phyloP scores from a whole-genome alignment of 2,888 invertebrate species.

The Synergus gifuensis region DNA sequence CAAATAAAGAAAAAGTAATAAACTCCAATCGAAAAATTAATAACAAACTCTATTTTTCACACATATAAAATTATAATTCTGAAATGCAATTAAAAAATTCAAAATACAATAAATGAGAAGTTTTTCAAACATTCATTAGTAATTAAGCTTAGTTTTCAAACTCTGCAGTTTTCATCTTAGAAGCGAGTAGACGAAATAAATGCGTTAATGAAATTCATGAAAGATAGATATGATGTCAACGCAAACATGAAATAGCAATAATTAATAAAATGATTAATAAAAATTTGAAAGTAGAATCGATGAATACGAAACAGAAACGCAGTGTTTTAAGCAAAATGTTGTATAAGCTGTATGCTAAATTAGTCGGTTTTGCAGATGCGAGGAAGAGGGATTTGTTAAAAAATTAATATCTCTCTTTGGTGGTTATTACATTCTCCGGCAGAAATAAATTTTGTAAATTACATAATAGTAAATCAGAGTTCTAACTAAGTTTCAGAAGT shows the following conservation, averaged over 20 bases:
- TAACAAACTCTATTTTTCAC: not conserved
- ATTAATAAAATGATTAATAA: not conserved
- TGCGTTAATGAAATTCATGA: slow-evolving; percentile 15
- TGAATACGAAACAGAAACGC: slow-evolving; percentile 15
- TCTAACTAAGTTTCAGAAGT: not conserved
- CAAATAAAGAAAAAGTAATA: not conserved
- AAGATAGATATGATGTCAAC: not conserved
- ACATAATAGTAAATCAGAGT: not conserved
- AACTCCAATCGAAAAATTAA: not conserved
- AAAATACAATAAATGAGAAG: not conserved
- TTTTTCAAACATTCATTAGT: not conserved
- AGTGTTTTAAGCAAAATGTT: slow-evolving; percentile 28
- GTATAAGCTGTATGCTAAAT: slow-evolving; percentile 18
- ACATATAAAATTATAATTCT: not conserved
- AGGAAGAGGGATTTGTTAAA: not conserved
- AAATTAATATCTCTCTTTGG: slow-evolving; percentile 11
- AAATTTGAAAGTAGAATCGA: slow-evolving; percentile 5
- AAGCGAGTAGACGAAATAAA: slow-evolving; percentile 25
- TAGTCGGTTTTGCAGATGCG: slow-evolving; percentile 21
- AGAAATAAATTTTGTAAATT: not conserved
- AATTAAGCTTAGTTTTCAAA: not conserved
- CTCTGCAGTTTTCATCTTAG: not conserved
- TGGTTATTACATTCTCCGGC: not conserved
- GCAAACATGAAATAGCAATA: slow-evolving; percentile 8
- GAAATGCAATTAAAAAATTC: not conserved